Evolutionary conservation across 2,888 invertebrate species (phyloP).

Genomic region (Crocallis elinguaria): DNA sequence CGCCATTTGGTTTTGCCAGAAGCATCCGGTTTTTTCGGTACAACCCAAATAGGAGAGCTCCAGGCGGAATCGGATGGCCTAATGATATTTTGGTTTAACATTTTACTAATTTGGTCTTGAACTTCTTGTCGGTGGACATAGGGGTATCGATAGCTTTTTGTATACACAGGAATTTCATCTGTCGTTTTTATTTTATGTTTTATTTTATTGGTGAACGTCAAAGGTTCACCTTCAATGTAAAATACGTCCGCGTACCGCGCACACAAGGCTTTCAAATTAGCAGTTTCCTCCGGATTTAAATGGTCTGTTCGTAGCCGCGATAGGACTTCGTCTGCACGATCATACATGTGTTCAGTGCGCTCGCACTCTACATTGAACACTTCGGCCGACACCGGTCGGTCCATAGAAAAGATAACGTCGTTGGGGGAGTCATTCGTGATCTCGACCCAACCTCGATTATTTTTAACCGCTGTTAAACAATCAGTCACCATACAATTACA

Average conservation of each 20-base stretch:
- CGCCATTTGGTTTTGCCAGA: slow-evolving; percentile 14
- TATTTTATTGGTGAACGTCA: slow-evolving; percentile 30
- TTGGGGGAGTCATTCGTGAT: slow-evolving; percentile 32
- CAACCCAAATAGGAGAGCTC: slow-evolving; percentile 8
- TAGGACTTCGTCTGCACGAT: slow-evolving; percentile 32
- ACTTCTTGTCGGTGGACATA: slow-evolving; percentile 26
- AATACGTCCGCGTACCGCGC: slow-evolving; percentile 37
- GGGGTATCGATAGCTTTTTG: slow-evolving; percentile 26
- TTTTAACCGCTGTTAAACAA: slow-evolving; percentile 36
- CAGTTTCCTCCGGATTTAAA: slow-evolving; percentile 41
- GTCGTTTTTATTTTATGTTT: slow-evolving; percentile 15
- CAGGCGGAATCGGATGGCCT: too few relatives aligned
- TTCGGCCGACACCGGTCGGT: slow-evolving; percentile 30
- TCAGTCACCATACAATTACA: neutral
- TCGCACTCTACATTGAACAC: slow-evolving; percentile 35
- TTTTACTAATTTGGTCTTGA: slow-evolving; percentile 12
- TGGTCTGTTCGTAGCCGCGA: slow-evolving; percentile 44
- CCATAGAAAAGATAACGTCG: slow-evolving; percentile 39
- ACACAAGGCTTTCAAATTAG: slow-evolving; percentile 31
- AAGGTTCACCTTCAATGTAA: slow-evolving; percentile 28
- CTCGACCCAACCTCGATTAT: slow-evolving; percentile 37
- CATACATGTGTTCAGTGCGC: slow-evolving; percentile 17
- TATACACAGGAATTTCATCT: slow-evolving; percentile 21
- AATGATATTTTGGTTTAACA: slow-evolving; percentile 26
- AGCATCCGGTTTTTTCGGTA: slow-evolving; percentile 4